Base-by-base conservation (phyloP, 2,888 invertebrate species). In the Steinernema scapterisci region DNA sequence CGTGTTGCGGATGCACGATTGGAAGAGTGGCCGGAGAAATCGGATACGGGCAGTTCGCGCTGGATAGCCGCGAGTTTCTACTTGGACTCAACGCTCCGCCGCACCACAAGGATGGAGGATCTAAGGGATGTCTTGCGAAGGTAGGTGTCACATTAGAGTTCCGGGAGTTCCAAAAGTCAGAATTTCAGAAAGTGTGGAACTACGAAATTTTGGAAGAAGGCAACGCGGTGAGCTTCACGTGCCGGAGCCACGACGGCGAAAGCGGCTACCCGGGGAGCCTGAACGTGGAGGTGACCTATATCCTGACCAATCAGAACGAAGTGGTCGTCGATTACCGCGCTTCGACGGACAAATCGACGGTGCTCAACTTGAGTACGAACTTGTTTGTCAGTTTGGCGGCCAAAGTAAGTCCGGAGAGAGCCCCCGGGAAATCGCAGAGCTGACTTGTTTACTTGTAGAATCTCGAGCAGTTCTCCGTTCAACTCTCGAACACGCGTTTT, bases 201-300 rank as follows among this genome's bases (percentile, higher is more conserved):
- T 63, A 63, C 31, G 63, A 63, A 16, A 27, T 63, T 13, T 31
- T 63, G 31, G 63, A 63, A 27, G 63, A 63, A 31, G 63, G 63
- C 31, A 63, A 63, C 63, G 63, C 63, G 16, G 63, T 63, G 31
- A 31, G 63, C 31, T 63, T 63, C 31, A 31, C 63, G 31, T 63
- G 63, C 63, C 63, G 19, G 63, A 94, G 94, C 70, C 91, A 91
- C 5, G 92, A 94, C 81, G 92, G 92, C 13, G 92, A 94, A 83
- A 94, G 95, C 88, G 94, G 94, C 0, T 97, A 92, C 88, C 96
- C 96, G 0, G 96, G 96, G 0, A 91, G 92, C 54, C 90, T 95
- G 11, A 90, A 92, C 81, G 92, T 92, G 0, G 92, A 92, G 56
- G 91, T 92, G 0, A 90, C 90, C 0, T 95, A 92, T 86, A 91